Evolutionary conservation across 2,797 vertebrate species (phyloP).

Genomic region (Lagorchestes hirsutus): DNA sequence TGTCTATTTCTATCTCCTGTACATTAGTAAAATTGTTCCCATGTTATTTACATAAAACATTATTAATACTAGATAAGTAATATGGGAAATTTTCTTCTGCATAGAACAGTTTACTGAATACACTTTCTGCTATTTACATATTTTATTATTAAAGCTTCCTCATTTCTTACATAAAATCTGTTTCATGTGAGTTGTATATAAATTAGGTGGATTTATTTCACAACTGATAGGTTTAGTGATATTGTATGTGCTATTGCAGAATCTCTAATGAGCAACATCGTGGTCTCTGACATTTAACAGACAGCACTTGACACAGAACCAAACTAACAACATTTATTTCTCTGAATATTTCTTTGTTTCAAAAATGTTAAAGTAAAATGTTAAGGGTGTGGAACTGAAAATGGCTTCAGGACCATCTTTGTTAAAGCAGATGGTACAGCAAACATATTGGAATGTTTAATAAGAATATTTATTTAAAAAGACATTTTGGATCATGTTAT

Average conservation of each 20-base stretch:
- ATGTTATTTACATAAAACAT: constrained; percentile 78
- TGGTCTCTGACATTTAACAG: constrained; percentile 76
- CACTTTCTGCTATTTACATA: constrained; percentile 63
- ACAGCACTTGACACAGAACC: constrained; percentile 71
- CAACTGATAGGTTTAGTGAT: constrained; percentile 78
- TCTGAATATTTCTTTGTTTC: constrained; percentile 81
- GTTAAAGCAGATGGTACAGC: constrained; percentile 73
- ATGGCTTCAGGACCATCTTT: constrained; percentile 82
- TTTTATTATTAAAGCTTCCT: constrained; percentile 67
- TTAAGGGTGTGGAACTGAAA: constrained; percentile 78
- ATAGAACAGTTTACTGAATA: constrained; percentile 72
- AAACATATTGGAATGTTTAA: constrained; percentile 68
- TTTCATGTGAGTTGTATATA: constrained; percentile 65
- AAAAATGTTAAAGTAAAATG: constrained; percentile 74
- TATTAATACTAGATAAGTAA: constrained; percentile 72
- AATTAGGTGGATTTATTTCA: constrained; percentile 79
- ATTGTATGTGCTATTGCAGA: constrained; percentile 81
- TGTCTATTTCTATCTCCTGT: constrained; percentile 69
- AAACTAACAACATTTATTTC: constrained; percentile 80
- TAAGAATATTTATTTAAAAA: constrained; percentile 65
- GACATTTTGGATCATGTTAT: constrained; percentile 67
- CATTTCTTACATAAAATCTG: constrained; percentile 72
- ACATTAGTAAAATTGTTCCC: constrained; percentile 73
- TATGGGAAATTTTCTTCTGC: constrained; percentile 70
- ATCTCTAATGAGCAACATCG: constrained; percentile 78